These are phyloP conservation scores for Aleadryas rufinucha DNA, from an alignment of 2,113 vertebrate species.

Conservation along the genomic window DNA sequence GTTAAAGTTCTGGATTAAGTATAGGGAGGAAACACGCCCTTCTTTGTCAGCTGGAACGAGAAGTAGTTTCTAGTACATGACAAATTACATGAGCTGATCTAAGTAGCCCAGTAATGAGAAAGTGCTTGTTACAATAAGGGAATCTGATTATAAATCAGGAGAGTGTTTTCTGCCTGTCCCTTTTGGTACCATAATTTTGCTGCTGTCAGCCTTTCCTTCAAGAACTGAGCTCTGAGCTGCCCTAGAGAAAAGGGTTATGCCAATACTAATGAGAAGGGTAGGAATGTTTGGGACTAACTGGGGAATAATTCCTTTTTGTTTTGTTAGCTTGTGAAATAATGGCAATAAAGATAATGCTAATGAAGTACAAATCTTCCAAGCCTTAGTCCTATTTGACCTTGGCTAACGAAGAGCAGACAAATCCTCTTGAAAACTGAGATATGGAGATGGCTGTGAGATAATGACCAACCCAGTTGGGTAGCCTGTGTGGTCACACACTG, in stretches of 20 bases:
- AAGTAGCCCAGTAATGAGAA: neutral
- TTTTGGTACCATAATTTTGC: constrained; percentile 41
- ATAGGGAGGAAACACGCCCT: neutral
- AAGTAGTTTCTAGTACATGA: neutral
- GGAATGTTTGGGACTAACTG: constrained; percentile 1
- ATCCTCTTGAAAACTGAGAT: neutral
- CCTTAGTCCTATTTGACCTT: constrained; percentile 57
- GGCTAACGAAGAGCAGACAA: neutral
- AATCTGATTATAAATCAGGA: constrained; percentile 49
- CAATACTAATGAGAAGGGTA: constrained; percentile 44
- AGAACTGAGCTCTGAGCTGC: constrained; percentile 27
- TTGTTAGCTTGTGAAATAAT: constrained; percentile 52
- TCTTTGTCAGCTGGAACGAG: neutral
- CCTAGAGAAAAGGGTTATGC: constrained; percentile 41
- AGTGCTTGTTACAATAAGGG: neutral
- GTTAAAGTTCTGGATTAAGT: neutral
- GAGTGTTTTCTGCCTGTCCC: constrained; percentile 12
- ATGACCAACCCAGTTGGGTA: neutral
- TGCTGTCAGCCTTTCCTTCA: constrained; percentile 51
- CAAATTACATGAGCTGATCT: neutral
- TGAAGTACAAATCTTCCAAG: constrained; percentile 43
- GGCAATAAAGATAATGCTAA: constrained; percentile 52
- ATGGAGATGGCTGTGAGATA: neutral
- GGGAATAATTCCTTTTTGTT: constrained; percentile 52
- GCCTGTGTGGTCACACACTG: neutral